Evolutionary conservation across 2,113 vertebrate species (phyloP).

Genomic region (Halcyon malimbica): DNA sequence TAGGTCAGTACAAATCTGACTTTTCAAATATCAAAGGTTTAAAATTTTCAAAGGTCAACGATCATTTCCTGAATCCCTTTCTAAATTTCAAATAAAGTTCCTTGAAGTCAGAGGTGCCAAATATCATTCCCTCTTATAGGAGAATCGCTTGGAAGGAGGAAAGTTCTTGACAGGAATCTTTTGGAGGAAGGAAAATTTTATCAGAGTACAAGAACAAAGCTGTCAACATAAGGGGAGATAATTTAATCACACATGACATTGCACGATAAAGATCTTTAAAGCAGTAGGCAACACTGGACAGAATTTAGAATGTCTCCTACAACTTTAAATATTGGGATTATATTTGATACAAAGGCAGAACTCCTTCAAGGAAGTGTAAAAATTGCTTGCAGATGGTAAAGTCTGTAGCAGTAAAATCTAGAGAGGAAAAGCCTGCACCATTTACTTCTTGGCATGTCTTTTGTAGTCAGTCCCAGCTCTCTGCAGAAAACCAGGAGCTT

Average conservation of each 20-base stretch:
- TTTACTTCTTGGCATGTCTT: neutral
- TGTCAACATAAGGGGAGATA: neutral
- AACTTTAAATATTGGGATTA: neutral
- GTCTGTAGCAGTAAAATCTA: neutral
- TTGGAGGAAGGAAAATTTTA: neutral
- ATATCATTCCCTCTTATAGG: neutral
- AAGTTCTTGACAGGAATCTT: neutral
- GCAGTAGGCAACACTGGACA: neutral
- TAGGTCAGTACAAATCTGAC: neutral
- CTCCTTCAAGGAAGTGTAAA: neutral
- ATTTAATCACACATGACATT: neutral
- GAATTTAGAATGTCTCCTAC: neutral
- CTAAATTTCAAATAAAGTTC: constrained; percentile 9
- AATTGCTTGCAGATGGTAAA: neutral
- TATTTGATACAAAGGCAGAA: neutral
- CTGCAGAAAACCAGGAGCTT: neutral
- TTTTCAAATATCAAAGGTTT: neutral
- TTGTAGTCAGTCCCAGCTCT: neutral
- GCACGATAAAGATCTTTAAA: neutral
- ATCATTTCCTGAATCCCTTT: neutral
- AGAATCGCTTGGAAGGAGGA: neutral
- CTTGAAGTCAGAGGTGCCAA: neutral
- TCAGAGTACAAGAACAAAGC: neutral
- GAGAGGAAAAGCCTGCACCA: neutral
- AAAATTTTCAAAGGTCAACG: neutral